Evolutionary conservation across 2,113 vertebrate genomes (phyloP).

Genomic region (Ardeotis arabs): DNA sequence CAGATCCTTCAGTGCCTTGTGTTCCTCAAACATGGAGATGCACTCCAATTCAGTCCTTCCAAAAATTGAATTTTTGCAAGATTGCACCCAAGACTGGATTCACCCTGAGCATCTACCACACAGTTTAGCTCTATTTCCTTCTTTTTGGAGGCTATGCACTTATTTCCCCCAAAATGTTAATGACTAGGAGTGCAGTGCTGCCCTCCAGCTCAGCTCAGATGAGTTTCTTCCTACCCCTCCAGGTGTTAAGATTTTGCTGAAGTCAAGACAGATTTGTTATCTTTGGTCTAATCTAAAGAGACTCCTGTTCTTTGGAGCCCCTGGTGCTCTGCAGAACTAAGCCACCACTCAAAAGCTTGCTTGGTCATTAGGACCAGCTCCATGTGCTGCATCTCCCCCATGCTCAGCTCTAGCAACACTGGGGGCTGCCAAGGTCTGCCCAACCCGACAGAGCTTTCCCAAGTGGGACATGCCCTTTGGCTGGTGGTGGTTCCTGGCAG

Average conservation of each 20-base stretch:
- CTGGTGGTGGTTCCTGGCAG: background rate
- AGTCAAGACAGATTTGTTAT: background rate
- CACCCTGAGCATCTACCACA: background rate
- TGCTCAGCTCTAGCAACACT: background rate
- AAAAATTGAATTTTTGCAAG: background rate
- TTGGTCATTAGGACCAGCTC: background rate
- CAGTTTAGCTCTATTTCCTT: background rate
- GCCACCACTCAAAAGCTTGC: background rate
- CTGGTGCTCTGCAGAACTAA: background rate
- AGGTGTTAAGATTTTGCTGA: background rate
- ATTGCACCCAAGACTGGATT: background rate
- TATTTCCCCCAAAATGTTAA: background rate
- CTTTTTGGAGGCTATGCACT: background rate
- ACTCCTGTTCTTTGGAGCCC: background rate
- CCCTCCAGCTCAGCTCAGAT: background rate
- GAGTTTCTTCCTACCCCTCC: background rate
- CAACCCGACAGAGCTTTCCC: background rate
- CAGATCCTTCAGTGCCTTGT: background rate
- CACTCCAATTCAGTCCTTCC: background rate
- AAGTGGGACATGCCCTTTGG: background rate
- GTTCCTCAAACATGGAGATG: background rate
- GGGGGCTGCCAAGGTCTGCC: background rate
- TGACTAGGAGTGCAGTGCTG: background rate
- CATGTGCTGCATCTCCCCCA: accelerated
- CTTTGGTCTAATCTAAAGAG: background rate